A percentile compares a stretch with the other conserved stretches of the same genome.
These are phyloP conservation scores for Anguilla japonica DNA, from an alignment of 2,113 vertebrate species.

Conservation along the genomic window DNA sequence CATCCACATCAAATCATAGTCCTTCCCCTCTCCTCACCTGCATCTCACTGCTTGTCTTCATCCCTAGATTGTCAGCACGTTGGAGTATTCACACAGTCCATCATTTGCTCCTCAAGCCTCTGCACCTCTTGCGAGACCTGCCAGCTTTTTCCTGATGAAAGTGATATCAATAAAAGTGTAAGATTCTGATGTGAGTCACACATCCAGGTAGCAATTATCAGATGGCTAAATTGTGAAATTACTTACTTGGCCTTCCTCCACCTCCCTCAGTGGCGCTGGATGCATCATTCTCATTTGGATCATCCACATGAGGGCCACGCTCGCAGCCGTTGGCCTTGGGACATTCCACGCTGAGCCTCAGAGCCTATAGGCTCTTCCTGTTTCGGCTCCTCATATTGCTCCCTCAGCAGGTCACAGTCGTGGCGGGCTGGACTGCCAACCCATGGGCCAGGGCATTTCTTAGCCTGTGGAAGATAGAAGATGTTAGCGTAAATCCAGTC, in stretches of 20 bases:
- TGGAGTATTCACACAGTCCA: constrained; percentile 77
- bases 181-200: not conserved
- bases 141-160: constrained; percentile 79
- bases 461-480: not conserved
- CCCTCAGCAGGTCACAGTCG: not conserved
- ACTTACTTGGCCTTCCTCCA: not conserved
- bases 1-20: constrained; percentile 58
- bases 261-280: not conserved
- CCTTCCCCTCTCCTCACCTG: constrained; percentile 70
- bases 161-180: not conserved
- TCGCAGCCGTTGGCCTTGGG: not conserved
- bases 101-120: constrained; percentile 78
- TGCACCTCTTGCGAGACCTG: constrained; percentile 89
- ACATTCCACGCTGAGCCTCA: not conserved
- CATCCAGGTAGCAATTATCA: not conserved
- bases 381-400: not conserved
- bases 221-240: not conserved
- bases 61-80: no score
- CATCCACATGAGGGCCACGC: not conserved
- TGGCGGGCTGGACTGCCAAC: not conserved
- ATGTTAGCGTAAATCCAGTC: not conserved
- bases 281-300: not conserved
- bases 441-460: not conserved
- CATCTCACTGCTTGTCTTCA: constrained; percentile 77
- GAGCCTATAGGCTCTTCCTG: not conserved